Evolutionary conservation across 1,140 invertebrate species (phyloP).

Genomic region (Zophobas atratus): DNA sequence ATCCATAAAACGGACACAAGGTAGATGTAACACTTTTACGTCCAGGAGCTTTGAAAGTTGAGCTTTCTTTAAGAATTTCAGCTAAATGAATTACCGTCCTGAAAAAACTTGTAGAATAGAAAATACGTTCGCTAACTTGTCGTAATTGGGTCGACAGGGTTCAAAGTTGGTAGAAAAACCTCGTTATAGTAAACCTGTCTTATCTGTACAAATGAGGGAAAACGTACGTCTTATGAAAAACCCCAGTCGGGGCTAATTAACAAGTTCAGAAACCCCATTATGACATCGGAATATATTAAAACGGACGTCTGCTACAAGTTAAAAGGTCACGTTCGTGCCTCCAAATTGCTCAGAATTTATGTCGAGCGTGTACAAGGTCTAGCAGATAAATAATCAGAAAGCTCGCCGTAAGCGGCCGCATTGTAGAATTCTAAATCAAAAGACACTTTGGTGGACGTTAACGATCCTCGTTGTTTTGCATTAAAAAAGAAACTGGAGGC

Average conservation of each 20-base stretch:
- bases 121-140: constrained; percentile 26
- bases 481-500: neutral
- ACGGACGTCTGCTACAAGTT: neutral
- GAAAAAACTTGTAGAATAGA: constrained; percentile 36
- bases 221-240: neutral
- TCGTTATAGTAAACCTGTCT: constrained; percentile 33
- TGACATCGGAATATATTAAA: constrained; percentile 3
- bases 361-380: neutral
- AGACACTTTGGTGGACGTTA: neutral
- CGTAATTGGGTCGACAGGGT: constrained; percentile 28
- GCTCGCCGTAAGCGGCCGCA: neutral
- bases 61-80: constrained; percentile 14
- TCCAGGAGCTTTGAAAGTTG: neutral
- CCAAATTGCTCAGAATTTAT: neutral
- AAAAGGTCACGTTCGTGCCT: neutral
- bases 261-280: neutral
- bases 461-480: constrained; percentile 5
- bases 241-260: neutral
- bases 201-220: neutral
- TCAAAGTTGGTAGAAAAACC: constrained; percentile 32
- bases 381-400: neutral
- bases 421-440: neutral
- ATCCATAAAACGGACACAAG: neutral
- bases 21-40: neutral
- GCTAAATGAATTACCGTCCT: constrained; percentile 28